Percentiles rank a stretch among this genome's conserved stretches.
These are phyloP conservation scores for Chionomys nivalis DNA, from an alignment of 2,113 vertebrate genomes.

Conservation along the genomic window DNA sequence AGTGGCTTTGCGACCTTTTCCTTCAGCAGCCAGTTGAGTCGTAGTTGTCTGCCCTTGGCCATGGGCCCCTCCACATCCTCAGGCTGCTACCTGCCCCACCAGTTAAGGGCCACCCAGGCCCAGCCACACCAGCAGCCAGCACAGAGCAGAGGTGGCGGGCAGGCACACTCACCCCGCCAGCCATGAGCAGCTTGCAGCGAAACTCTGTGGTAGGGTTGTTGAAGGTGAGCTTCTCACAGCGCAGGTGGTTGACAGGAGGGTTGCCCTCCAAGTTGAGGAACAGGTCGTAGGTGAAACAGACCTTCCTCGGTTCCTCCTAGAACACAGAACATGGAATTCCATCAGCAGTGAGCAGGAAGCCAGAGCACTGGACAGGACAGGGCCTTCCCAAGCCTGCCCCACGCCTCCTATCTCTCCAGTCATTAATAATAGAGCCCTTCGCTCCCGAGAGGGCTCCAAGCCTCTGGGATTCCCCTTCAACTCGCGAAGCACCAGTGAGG, in stretches of 20 bases:
- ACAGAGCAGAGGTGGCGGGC: not conserved
- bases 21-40: not conserved
- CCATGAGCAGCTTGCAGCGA: slow-evolving; percentile 96
- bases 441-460: not conserved
- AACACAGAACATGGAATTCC: slow-evolving; percentile 63
- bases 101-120: not conserved
- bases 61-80: not conserved
- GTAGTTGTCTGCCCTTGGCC: not conserved
- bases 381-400: not conserved
- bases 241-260: slow-evolving; percentile 98
- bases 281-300: slow-evolving; percentile 98
- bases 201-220: slow-evolving; percentile 99
- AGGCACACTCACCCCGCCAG: slow-evolving; percentile 93
- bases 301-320: slow-evolving; percentile 98
- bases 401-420: not conserved
- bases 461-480: not conserved
- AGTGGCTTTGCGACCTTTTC: not conserved
- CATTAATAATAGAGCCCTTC: not conserved
- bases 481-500: not conserved
- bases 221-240: slow-evolving; percentile 99
- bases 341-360: slow-evolving; percentile 22
- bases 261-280: slow-evolving; percentile 99
- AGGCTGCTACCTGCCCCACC: not conserved
- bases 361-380: not conserved
- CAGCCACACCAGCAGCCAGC: not conserved